These are phyloP conservation scores for Dromius quadrimaculatus DNA, from an alignment of 2,888 invertebrate genomes.

Conservation along the genomic window DNA sequence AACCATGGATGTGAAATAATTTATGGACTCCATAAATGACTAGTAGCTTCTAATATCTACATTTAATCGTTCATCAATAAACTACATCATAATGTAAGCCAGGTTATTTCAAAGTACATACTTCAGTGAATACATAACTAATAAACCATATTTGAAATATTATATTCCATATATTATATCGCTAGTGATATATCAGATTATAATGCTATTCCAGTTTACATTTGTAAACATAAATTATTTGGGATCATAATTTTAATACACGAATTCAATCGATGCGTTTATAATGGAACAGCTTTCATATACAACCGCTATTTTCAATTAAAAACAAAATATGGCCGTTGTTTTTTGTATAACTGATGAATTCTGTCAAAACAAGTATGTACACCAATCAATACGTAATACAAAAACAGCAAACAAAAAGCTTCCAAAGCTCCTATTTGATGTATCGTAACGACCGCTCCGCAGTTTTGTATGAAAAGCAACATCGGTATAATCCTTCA, in stretches of 20 bases:
- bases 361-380: slow-evolving; percentile 14
- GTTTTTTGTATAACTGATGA: slow-evolving; percentile 9
- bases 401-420: not conserved
- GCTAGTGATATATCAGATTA: slow-evolving; percentile 46
- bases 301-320: slow-evolving; percentile 14
- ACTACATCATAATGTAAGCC: slow-evolving; percentile 31
- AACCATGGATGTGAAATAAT: too few species aligned
- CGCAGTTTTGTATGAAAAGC: slow-evolving; percentile 11
- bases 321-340: slow-evolving; percentile 23
- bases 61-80: slow-evolving; percentile 16
- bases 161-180: slow-evolving; percentile 46
- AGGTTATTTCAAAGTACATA: slow-evolving; percentile 31
- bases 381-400: slow-evolving; percentile 1
- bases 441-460: not conserved
- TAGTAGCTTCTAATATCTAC: not conserved
- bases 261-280: slow-evolving; percentile 30
- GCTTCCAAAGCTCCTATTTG: not conserved
- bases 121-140: slow-evolving; percentile 33
- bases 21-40: slow-evolving; percentile 18
- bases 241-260: slow-evolving; percentile 42
- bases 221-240: slow-evolving; percentile 49
- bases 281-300: slow-evolving; percentile 30
- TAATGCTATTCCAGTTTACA: slow-evolving; percentile 50
- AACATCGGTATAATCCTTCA: slow-evolving; percentile 21
- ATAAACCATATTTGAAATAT: slow-evolving; percentile 49